These are phyloP conservation scores for Exaiptasia diaphana DNA, from an alignment of 64 coral and sea anemone species.

Conservation along the genomic window DNA sequence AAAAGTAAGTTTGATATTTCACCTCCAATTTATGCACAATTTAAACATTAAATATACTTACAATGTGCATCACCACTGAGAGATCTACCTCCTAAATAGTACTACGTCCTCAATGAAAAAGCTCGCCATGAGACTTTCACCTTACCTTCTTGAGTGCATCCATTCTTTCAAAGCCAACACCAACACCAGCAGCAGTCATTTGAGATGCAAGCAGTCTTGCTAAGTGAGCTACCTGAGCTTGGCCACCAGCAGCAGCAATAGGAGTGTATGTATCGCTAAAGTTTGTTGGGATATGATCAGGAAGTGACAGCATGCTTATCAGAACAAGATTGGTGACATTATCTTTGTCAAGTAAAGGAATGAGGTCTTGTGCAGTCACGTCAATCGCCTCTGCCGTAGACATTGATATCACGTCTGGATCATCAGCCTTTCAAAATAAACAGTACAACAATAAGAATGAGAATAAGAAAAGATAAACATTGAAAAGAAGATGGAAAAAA, in stretches of 20 bases:
- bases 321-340: conserved; percentile 90
- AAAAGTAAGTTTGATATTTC: too few relatives aligned
- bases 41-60: too few relatives aligned
- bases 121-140: neutral
- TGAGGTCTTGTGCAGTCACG: conserved; percentile 87
- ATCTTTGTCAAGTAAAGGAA: conserved; percentile 86
- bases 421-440: neutral
- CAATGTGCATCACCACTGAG: too few relatives aligned
- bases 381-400: conserved; percentile 86
- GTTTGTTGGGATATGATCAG: conserved; percentile 75
- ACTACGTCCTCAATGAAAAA: too few relatives aligned
- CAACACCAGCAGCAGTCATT: conserved; percentile 85
- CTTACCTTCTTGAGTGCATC: conserved; percentile 81
- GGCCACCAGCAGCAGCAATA: conserved; percentile 89
- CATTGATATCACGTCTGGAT: conserved; percentile 43
- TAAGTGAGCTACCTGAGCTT: conserved; percentile 87
- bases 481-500: too few relatives aligned
- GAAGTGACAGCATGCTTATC: conserved; percentile 88
- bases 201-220: conserved; percentile 83
- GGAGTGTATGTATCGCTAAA: conserved; percentile 97
- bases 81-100: too few relatives aligned
- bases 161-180: conserved; percentile 89
- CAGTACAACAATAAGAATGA: neutral
- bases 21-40: too few relatives aligned
- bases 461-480: neutral